phyloP scores from a whole-genome alignment of 1,140 invertebrate species.

The Phymastichus coffea region DNA sequence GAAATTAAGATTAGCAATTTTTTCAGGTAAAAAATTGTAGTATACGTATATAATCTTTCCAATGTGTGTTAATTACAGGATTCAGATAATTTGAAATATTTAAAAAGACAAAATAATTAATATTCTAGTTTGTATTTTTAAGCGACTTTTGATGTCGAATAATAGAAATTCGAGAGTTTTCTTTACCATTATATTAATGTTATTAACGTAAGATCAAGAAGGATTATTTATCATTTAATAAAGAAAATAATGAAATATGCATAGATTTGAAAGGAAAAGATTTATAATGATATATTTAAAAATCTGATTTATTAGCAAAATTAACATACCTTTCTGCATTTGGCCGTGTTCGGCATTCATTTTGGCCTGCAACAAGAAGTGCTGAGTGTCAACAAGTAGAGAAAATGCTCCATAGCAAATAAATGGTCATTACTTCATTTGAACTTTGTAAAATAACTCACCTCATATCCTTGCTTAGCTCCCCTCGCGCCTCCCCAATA shows the following conservation, averaged over 20 bases:
- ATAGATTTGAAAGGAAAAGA: not conserved
- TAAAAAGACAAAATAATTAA: too few relatives aligned
- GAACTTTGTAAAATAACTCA: constrained; percentile 41
- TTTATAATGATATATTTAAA: not conserved
- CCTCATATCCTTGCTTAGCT: constrained; percentile 61
- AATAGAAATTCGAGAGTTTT: too few relatives aligned
- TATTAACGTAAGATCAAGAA: too few relatives aligned
- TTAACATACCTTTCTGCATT: constrained; percentile 59
- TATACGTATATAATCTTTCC: too few relatives aligned
- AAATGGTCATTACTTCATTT: constrained; percentile 30
- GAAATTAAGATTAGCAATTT: too few relatives aligned
- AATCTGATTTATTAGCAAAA: not conserved
- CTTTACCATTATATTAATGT: too few relatives aligned
- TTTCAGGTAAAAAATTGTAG: too few relatives aligned
- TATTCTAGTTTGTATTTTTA: too few relatives aligned
- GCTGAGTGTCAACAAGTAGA: constrained; percentile 54
- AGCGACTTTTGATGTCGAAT: too few relatives aligned
- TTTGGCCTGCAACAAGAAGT: constrained; percentile 61
- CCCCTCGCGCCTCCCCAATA: constrained; percentile 56
- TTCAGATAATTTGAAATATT: too few relatives aligned
- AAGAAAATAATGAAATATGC: not conserved
- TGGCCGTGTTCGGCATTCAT: constrained; percentile 60
- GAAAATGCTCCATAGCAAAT: constrained; percentile 32
- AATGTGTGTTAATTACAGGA: too few relatives aligned
- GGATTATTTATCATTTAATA: too few relatives aligned